A percentile compares a stretch with the other conserved stretches of the same genome.
Conservation (phyloP, 2,113 vertebrate genomes). For the Pristiophorus japonicus region DNA sequence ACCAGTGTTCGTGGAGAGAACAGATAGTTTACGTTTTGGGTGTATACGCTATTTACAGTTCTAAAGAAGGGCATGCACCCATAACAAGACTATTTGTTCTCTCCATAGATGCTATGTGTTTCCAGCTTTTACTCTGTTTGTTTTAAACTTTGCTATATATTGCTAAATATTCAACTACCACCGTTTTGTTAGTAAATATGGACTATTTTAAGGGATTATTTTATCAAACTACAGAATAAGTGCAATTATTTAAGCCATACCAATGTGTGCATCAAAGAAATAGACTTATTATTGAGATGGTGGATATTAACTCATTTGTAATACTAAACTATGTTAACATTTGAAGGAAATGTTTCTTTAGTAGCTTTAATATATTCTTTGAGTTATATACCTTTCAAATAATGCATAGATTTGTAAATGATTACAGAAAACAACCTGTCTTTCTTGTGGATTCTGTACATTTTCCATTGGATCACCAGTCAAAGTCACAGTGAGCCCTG, state of each 20-base stretch:
- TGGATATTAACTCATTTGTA: background rate
- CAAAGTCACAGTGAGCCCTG: background rate
- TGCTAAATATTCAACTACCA: background rate
- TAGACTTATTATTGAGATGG: background rate
- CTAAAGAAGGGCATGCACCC: background rate
- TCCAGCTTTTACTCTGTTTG: background rate
- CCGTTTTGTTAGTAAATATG: background rate
- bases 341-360: slow-evolving; percentile 1
- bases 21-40: background rate
- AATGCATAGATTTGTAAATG: background rate
- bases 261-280: background rate
- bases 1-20: background rate
- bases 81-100: background rate
- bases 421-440: background rate
- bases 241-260: background rate
- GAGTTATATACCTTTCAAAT: background rate
- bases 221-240: background rate
- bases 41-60: background rate
- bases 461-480: background rate
- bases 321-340: background rate
- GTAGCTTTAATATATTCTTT: background rate
- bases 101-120: background rate
- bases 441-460: background rate
- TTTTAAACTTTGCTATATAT: background rate
- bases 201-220: background rate